Conservation (phyloP, 2,797 vertebrate species). For the Pygocentrus nattereri region DNA sequence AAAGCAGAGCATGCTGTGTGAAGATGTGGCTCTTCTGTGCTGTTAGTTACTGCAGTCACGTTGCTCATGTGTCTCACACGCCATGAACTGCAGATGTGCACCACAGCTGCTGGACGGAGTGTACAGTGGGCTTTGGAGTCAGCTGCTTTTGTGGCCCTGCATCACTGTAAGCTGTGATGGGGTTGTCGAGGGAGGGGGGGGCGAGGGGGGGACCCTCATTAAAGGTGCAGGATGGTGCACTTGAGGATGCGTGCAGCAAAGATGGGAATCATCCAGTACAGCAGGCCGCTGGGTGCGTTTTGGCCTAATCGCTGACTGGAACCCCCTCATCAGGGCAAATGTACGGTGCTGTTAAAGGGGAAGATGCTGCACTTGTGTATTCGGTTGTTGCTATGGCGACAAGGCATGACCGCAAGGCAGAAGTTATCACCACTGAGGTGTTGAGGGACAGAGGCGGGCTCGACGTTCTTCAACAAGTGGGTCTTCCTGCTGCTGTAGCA, state of each 20-base stretch:
- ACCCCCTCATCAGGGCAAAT: constrained; percentile 48
- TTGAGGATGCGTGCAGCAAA: constrained; percentile 24
- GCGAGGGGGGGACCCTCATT: no score
- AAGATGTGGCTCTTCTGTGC: background rate
- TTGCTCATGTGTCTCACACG: background rate
- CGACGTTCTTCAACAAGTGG: constrained; percentile 59
- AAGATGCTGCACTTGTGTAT: constrained; percentile 71
- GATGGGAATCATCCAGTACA: background rate
- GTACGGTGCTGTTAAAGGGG: constrained; percentile 55
- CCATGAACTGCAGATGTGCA: constrained; percentile 16
- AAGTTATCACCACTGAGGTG: constrained; percentile 68
- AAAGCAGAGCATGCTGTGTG: background rate
- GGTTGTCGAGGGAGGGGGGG: constrained; percentile 4
- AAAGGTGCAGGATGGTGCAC: background rate
- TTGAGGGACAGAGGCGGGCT: constrained; percentile 64
- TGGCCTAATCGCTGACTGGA: constrained; percentile 39
- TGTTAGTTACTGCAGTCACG: background rate
- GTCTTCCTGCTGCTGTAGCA: background rate
- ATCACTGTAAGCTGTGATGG: constrained; percentile 15
- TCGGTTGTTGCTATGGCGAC: constrained; percentile 80
- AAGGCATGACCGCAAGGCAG: constrained; percentile 71
- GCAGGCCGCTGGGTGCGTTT: constrained; percentile 22
- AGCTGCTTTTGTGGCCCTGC: background rate
- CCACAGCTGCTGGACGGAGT: background rate
- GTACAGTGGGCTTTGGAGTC: background rate